A percentile compares a stretch with the other conserved stretches of the same genome.
phyloP scores from a whole-genome alignment of 2,888 invertebrate genomes.

The Cistogaster globosa region DNA sequence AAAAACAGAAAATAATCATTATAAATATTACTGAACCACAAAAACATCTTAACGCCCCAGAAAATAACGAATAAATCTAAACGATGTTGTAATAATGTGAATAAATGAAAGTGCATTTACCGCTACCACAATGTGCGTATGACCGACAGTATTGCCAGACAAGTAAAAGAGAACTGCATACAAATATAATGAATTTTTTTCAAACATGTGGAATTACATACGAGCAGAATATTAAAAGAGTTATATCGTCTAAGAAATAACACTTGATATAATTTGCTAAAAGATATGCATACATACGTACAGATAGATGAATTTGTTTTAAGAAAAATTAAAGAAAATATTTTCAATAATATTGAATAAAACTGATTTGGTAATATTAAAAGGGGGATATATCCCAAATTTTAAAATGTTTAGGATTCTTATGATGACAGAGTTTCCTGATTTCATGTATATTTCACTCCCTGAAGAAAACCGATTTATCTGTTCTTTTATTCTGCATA shows the following conservation, averaged over 20 bases:
- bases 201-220: constrained; percentile 16
- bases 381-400: no score
- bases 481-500: no score
- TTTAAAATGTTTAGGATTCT: no score
- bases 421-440: no score
- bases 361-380: no score
- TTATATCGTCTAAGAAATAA: background rate
- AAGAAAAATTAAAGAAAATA: no score
- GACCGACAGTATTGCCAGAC: background rate
- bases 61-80: constrained; percentile 49
- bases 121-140: constrained; percentile 43
- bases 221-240: constrained; percentile 16
- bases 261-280: no score
- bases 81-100: constrained; percentile 57
- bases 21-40: constrained; percentile 56
- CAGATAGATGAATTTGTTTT: no score
- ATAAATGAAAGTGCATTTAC: constrained; percentile 69
- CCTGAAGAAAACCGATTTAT: no score
- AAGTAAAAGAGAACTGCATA: background rate
- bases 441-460: no score
- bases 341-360: no score
- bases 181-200: constrained; percentile 30
- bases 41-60: constrained; percentile 53
- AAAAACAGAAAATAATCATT: constrained; percentile 10
- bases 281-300: no score